phyloP scores from a whole-genome alignment of 2,113 vertebrate genomes.

The Oceanites oceanicus region DNA sequence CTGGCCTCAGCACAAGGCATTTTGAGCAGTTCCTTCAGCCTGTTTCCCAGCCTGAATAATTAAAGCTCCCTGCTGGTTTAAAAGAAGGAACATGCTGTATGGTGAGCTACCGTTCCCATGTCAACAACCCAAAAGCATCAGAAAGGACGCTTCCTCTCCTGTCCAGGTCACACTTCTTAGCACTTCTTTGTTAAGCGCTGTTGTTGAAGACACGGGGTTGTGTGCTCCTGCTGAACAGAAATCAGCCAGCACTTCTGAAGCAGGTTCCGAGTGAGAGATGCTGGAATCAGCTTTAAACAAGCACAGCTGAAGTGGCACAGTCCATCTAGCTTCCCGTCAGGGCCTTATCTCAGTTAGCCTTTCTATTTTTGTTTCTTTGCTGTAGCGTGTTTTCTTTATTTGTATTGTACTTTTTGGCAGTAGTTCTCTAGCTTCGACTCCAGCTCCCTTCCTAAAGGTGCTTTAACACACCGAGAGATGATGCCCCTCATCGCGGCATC shows the following conservation, averaged over 20 bases:
- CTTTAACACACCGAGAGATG: neutral
- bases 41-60: neutral
- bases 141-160: neutral
- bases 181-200: neutral
- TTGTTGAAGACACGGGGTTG: fast-evolving
- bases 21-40: neutral
- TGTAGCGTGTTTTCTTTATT: neutral
- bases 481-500: neutral
- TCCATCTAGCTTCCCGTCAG: neutral
- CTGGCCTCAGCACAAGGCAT: neutral
- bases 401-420: neutral
- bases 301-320: neutral
- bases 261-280: neutral
- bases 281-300: neutral
- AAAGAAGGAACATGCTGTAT: neutral
- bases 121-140: neutral
- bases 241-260: neutral
- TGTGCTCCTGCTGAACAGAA: neutral
- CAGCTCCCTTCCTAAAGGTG: neutral
- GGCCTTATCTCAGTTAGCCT: neutral
- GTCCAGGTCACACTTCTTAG: neutral
- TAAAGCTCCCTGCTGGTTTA: neutral
- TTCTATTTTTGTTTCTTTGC: neutral
- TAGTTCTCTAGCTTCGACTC: neutral
- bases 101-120: conserved; percentile 1